Percentiles rank a stretch among this genome's conserved stretches.
Evolutionary conservation across 2,888 invertebrate genomes (phyloP).

Genomic region (Apamea epomidion): DNA sequence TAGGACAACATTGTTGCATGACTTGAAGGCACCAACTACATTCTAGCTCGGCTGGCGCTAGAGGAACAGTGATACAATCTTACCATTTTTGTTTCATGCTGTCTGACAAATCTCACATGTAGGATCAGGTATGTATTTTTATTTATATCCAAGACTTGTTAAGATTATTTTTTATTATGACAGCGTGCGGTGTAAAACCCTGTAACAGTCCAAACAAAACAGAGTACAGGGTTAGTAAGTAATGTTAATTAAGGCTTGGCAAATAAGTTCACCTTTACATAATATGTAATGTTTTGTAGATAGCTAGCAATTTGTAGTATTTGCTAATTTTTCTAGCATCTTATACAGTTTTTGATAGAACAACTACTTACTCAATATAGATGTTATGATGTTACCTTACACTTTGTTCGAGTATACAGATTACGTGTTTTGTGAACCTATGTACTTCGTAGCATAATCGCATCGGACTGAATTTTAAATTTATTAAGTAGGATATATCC

Average conservation of each 20-base stretch:
- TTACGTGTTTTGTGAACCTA: slow-evolving; percentile 54
- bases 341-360: slow-evolving; percentile 49
- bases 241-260: slow-evolving; percentile 69
- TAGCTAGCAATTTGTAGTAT: slow-evolving; percentile 73
- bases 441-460: slow-evolving; percentile 61
- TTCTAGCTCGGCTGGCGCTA: slow-evolving; percentile 55
- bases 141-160: slow-evolving; percentile 44
- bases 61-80: slow-evolving; percentile 50
- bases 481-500: slow-evolving; percentile 67
- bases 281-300: slow-evolving; percentile 69
- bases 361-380: slow-evolving; percentile 57
- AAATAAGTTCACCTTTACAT: slow-evolving; percentile 65
- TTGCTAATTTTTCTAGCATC: slow-evolving; percentile 66
- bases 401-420: slow-evolving; percentile 61
- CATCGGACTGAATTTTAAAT: slow-evolving; percentile 61
- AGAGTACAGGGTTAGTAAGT: slow-evolving; percentile 69
- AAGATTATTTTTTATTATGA: slow-evolving; percentile 42
- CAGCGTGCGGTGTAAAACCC: slow-evolving; percentile 50
- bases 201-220: slow-evolving; percentile 55
- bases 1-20: slow-evolving; percentile 79
- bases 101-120: slow-evolving; percentile 60
- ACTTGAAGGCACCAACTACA: slow-evolving; percentile 74
- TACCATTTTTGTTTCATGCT: slow-evolving; percentile 82
- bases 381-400: slow-evolving; percentile 59
- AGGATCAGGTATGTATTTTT: slow-evolving; percentile 87